These are phyloP conservation scores for Scolopax mira DNA, from an alignment of 2,113 vertebrate genomes.

Conservation along the genomic window DNA sequence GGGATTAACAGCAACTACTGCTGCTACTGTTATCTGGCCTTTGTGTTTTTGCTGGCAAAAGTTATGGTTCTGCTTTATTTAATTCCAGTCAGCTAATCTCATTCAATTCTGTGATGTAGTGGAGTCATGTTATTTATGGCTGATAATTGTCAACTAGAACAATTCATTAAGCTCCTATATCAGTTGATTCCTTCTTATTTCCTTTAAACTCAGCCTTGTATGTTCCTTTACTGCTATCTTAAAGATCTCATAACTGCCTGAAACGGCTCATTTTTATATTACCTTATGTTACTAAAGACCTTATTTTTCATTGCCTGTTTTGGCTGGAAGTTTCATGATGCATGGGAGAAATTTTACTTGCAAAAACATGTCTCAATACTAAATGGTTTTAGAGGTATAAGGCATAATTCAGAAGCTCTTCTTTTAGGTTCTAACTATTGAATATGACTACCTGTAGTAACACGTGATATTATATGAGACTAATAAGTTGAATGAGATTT, in stretches of 20 bases:
- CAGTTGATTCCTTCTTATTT: neutral
- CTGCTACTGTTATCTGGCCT: neutral
- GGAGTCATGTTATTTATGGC: neutral
- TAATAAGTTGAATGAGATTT: neutral
- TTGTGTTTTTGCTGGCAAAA: constrained; percentile 25
- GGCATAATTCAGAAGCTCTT: neutral
- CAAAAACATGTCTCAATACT: neutral
- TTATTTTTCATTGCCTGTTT: neutral
- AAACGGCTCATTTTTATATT: neutral
- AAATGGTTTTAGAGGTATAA: neutral
- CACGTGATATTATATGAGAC: neutral
- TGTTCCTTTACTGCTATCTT: neutral
- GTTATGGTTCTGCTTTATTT: neutral
- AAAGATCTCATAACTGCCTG: accelerated
- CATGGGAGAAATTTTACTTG: neutral
- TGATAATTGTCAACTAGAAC: neutral
- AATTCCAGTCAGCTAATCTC: neutral
- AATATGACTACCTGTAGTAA: neutral
- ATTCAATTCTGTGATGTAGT: neutral
- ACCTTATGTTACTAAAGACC: neutral
- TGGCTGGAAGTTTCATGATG: neutral
- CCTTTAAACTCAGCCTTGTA: neutral
- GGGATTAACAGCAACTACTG: neutral
- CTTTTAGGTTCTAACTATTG: neutral
- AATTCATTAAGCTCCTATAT: neutral